phyloP scores from a whole-genome alignment of 2,888 invertebrate species.

The Drosophila cracens region DNA sequence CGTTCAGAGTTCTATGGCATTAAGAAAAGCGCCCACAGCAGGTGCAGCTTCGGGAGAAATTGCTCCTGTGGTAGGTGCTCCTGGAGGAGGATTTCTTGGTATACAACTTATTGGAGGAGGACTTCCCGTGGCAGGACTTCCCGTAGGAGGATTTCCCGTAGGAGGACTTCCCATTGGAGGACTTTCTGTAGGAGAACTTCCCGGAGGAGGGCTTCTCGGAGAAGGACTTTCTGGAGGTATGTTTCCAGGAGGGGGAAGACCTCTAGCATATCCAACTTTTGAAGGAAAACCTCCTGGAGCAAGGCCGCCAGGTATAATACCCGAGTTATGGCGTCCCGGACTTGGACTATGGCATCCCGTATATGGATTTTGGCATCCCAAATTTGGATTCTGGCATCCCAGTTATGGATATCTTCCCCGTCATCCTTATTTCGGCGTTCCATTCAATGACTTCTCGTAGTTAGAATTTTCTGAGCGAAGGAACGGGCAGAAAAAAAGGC shows the following conservation, averaged over 20 bases:
- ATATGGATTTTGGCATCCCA: slow-evolving; percentile 1
- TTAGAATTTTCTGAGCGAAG: background rate
- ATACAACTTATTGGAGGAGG: background rate
- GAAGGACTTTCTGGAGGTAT: background rate
- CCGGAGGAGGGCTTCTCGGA: background rate
- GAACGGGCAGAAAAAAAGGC: background rate
- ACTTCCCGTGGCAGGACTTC: background rate
- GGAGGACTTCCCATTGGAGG: background rate
- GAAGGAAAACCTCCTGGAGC: background rate
- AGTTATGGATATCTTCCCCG: background rate
- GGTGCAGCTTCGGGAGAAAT: background rate
- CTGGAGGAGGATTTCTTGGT: background rate
- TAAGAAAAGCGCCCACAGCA: background rate
- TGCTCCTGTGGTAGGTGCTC: background rate
- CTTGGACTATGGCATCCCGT: background rate
- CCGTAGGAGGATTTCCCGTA: background rate
- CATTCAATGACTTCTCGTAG: background rate
- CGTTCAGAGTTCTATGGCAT: background rate
- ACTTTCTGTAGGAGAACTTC: background rate
- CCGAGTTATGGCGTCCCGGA: background rate
- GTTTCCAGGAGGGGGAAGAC: background rate
- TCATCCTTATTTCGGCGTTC: background rate
- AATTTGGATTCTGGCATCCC: background rate
- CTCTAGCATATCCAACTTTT: background rate
- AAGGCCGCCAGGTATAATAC: background rate